Conservation (phyloP, 1,140 invertebrate species). For the Thaumatotibia leucotreta region DNA sequence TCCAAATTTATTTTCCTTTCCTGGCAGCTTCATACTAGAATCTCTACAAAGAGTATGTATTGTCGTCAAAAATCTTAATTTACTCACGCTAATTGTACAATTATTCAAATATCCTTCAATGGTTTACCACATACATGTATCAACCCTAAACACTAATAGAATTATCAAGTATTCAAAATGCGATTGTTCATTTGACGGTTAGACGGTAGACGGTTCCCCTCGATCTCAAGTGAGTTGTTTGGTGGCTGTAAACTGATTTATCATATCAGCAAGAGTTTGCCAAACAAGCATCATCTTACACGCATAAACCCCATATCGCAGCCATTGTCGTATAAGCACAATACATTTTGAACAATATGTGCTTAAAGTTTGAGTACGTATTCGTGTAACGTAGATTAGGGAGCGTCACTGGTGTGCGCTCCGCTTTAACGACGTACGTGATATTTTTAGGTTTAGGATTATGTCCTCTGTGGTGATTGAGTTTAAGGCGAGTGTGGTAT, state of each 20-base stretch:
- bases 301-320: constrained; percentile 67
- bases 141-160: constrained; percentile 18
- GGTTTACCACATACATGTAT: neutral
- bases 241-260: constrained; percentile 69
- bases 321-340: constrained; percentile 28
- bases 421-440: neutral
- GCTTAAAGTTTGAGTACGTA: constrained; percentile 48
- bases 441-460: neutral
- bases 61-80: neutral
- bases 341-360: constrained; percentile 57
- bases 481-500: constrained; percentile 28
- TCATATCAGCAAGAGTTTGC: constrained; percentile 66
- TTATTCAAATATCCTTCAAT: neutral
- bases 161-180: constrained; percentile 36
- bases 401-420: constrained; percentile 31
- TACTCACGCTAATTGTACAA: neutral
- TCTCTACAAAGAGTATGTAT: too few relatives aligned
- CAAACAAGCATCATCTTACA: constrained; percentile 75
- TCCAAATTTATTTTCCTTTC: too few relatives aligned
- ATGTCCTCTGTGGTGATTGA: constrained; percentile 10
- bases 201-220: constrained; percentile 56
- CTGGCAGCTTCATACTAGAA: too few relatives aligned
- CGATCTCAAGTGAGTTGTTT: constrained; percentile 60
- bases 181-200: constrained; percentile 49
- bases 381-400: constrained; percentile 45